Evolutionary conservation across 2,797 vertebrate genomes (phyloP), one percentile per base, ranked within the genome.

Genomic region (Peromyscus aztecus): DNA sequence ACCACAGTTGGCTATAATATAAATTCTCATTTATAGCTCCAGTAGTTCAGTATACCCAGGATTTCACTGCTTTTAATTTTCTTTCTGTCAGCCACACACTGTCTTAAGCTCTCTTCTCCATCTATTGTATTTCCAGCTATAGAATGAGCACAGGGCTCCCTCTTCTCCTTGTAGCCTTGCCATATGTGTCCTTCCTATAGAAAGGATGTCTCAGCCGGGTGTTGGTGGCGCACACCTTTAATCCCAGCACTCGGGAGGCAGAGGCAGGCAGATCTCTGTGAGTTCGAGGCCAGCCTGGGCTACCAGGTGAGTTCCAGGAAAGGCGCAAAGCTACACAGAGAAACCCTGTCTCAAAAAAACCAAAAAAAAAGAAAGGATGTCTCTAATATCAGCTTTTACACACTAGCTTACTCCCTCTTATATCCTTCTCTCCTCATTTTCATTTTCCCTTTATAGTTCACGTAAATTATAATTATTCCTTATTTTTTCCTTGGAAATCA

Each of bases 81-180:
- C 3, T 21, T 71, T 13, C 24, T 16, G 11, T 34, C 4, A 21
- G 2, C 27, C 31, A 8, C 6, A 6, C 1, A 29, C 17, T 27
- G 9, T 2, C 31, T 55, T 95, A 23, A 19, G 7, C 6, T 52
- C 23, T 71, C 69, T 80, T 19, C 24, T 37, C 27, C 80, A 34
- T 34, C 11, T 67, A 24, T 27, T 71, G 2, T 17, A 23, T 88
- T 90, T 19, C 21, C 21, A 67, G 29, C 40, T 73, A 55, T 12
- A 77, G 34, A 37, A 16, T 71, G 76, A 55, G 0, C 17, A 21
- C 4, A 34, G 34, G 5, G 4, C 52, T 59, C 9, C 19, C 2
- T 59, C 24, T 11, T 11, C 27, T 46, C 29, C 55, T 46, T 89
- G 19, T 21, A 87, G 14, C 49, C 46, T 12, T 75, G n/a, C 8